Evolutionary conservation across 1,140 invertebrate species (phyloP), one percentile per base, ranked within the genome.

Genomic region (Drosophila obscura): DNA sequence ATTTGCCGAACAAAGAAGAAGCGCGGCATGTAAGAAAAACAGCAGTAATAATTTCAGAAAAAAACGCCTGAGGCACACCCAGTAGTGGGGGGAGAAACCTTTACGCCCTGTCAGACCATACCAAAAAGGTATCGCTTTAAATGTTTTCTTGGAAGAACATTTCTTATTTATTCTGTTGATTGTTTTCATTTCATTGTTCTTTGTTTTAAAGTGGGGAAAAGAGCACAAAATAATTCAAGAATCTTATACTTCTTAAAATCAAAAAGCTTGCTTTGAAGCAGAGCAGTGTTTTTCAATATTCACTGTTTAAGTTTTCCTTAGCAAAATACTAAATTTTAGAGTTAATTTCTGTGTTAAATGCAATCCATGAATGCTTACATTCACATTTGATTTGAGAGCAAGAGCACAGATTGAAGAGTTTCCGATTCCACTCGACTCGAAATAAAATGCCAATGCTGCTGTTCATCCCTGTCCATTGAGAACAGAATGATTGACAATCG

Each of bases 1-100:
- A 49, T 41, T 44, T 59, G 46, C 60, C 19, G 62, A 51, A n/a
- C n/a, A n/a, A 50, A 44, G 73, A 24, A 73, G 59, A 57, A 39
- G 52, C 55, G 58, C n/a, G 28, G 66, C 71, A 81, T 78, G 75
- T 31, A 82, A 73, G 68, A 73, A 64, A 49, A 82, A 74, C 80
- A 81, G 71, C 62, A 63, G 44, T 39, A 24, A 58, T 41, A 43
- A 39, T 24, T 45, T n/a, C 19, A 4, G 8, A 13, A 28, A 13
- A 19, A 24, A 4, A 24, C 22, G 22, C 80, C 69, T 39, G 45
- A 31, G 56, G 48, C 49, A 53, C 53, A 9, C 24, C 28, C 13
- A 16, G 19, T 49, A 16, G 22, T 19, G 5, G 44, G 28, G 19
- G 9, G 31, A 49, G 22, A 5, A 13, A 35, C 39, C 28, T 52